Conservation (phyloP, 2,888 invertebrate genomes). For the Omphaloscelis lunosa region DNA sequence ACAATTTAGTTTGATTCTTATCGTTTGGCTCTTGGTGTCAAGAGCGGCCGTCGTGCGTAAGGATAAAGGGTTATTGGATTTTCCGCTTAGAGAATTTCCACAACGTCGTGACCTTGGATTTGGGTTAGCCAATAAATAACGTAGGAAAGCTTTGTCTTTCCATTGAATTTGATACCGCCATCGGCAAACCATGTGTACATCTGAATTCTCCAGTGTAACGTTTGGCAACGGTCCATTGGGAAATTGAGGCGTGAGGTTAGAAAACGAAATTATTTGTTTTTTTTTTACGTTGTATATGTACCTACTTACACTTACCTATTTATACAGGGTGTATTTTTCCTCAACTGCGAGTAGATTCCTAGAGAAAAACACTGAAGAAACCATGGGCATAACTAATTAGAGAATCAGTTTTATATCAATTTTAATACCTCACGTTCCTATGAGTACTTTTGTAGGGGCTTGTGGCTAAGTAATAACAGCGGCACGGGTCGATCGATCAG, state of each 20-base stretch:
- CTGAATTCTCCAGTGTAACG: conserved; percentile 20
- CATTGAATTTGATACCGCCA: conserved; percentile 41
- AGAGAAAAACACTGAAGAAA: neutral
- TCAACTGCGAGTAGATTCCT: neutral
- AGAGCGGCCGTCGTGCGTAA: conserved; percentile 16
- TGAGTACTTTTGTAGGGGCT: too few relatives aligned
- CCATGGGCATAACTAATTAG: neutral
- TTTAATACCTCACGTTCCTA: too few relatives aligned
- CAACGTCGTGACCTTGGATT: conserved; percentile 4
- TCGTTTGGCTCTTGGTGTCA: conserved; percentile 12
- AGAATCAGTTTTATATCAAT: neutral
- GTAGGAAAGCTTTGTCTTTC: conserved; percentile 10
- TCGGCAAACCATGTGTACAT: conserved; percentile 16
- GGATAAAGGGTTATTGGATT: conserved; percentile 35
- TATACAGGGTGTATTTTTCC: neutral
- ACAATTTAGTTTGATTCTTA: conserved; percentile 7
- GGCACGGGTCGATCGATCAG: too few relatives aligned
- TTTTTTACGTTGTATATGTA: neutral
- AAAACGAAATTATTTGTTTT: conserved; percentile 3
- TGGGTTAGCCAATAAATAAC: conserved; percentile 40
- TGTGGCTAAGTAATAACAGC: too few relatives aligned
- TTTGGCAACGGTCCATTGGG: conserved; percentile 14
- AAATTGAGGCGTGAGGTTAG: conserved; percentile 25
- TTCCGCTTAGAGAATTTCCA: conserved; percentile 26
- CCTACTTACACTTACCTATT: neutral